Evolutionary conservation across 2,888 invertebrate species (phyloP).

Genomic region (Maniola hyperantus): DNA sequence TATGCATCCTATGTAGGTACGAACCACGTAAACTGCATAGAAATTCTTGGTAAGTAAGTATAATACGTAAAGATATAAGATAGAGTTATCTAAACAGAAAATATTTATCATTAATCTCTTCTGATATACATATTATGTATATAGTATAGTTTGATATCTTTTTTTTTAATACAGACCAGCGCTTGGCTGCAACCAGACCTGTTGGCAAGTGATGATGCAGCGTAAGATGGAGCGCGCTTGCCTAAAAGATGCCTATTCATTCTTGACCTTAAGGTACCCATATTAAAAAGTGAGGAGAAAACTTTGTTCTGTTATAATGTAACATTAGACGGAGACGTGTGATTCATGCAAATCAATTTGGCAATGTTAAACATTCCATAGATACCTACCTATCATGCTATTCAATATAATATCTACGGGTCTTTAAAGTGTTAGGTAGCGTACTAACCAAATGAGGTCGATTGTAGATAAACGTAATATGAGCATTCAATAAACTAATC

Average conservation of each 20-base stretch:
- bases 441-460: neutral
- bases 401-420: neutral
- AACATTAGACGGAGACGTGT: no score
- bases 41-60: slow-evolving; percentile 5
- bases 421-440: neutral
- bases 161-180: no score
- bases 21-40: neutral
- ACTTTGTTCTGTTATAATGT: no score
- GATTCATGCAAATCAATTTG: no score
- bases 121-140: no score
- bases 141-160: no score
- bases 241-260: no score
- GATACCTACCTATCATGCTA: neutral
- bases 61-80: neutral
- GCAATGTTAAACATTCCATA: neutral
- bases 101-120: neutral
- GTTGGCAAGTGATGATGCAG: no score
- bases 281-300: no score
- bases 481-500: slow-evolving; percentile 7
- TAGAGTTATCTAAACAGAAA: neutral
- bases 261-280: no score
- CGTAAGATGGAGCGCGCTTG: no score
- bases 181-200: no score
- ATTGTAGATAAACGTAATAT: slow-evolving; percentile 1
- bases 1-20: slow-evolving; percentile 10